A percentile compares a stretch with the other conserved stretches of the same genome.
Evolutionary conservation across 2,888 invertebrate species (phyloP).

Genomic region (Troides oblongomaculatus): DNA sequence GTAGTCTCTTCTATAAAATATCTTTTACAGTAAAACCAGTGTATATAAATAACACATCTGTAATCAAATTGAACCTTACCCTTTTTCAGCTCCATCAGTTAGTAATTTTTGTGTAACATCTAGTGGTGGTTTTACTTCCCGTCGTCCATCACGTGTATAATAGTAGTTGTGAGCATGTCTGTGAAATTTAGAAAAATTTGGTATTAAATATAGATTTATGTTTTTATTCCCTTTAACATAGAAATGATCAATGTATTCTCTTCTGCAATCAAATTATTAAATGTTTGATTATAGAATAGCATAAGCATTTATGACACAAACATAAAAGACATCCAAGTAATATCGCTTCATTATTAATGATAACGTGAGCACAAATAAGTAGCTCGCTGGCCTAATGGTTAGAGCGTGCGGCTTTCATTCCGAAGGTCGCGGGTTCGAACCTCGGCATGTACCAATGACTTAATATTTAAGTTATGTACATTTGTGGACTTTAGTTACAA

Average conservation of each 20-base stretch:
- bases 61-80: constrained; percentile 44
- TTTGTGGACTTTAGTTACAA: too few species aligned
- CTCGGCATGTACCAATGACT: too few species aligned
- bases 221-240: not conserved
- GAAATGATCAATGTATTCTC: not conserved
- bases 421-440: too few species aligned
- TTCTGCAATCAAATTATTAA: not conserved
- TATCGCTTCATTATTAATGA: not conserved
- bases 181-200: constrained; percentile 33
- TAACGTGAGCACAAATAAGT: not conserved
- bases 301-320: not conserved
- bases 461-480: too few species aligned
- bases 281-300: too few species aligned
- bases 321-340: not conserved
- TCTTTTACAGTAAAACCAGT: not conserved
- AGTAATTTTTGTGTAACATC: constrained; percentile 69
- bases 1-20: not conserved
- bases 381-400: too few species aligned
- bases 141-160: constrained; percentile 88
- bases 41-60: too few species aligned
- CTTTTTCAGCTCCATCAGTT: constrained; percentile 66
- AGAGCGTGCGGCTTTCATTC: too few species aligned
- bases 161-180: constrained; percentile 91
- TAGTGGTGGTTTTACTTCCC: constrained; percentile 86
- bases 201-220: not conserved